A percentile compares a stretch with the other conserved stretches of the same genome.
phyloP scores from a whole-genome alignment of 1,140 invertebrate genomes.

The Nasonia longicornis region DNA sequence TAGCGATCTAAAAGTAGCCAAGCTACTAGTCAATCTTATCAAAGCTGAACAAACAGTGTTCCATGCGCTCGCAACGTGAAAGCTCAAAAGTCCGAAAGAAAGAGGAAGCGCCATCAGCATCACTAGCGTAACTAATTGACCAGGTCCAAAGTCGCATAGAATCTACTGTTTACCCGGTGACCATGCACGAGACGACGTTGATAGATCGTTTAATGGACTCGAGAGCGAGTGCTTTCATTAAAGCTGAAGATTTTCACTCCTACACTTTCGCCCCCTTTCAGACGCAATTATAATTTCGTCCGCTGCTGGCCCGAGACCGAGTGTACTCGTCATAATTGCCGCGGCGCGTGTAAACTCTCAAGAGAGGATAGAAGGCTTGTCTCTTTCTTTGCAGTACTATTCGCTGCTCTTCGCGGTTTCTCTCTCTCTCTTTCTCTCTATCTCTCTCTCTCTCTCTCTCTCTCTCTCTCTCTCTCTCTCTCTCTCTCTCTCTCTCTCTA shows the following conservation, averaged over 20 bases:
- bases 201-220: constrained; percentile 35
- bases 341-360: not conserved
- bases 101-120: not conserved
- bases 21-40: not conserved
- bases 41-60: too few species aligned
- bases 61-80: too few species aligned
- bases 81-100: too few species aligned
- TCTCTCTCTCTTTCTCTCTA: not conserved
- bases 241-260: constrained; percentile 11
- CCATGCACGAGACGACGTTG: not conserved
- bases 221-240: not conserved
- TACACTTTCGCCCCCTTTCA: not conserved
- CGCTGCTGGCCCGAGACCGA: constrained; percentile 43
- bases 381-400: not conserved
- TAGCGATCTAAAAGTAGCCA: too few species aligned
- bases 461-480: too few species aligned
- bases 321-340: constrained; percentile 38
- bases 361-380: constrained; percentile 11
- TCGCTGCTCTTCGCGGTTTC: not conserved
- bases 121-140: not conserved
- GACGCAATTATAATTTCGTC: constrained; percentile 20
- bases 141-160: not conserved
- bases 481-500: not conserved
- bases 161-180: not conserved
- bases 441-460: too few species aligned